phyloP scores from a whole-genome alignment of 2,888 invertebrate genomes.

The Lasioglossum morio region DNA sequence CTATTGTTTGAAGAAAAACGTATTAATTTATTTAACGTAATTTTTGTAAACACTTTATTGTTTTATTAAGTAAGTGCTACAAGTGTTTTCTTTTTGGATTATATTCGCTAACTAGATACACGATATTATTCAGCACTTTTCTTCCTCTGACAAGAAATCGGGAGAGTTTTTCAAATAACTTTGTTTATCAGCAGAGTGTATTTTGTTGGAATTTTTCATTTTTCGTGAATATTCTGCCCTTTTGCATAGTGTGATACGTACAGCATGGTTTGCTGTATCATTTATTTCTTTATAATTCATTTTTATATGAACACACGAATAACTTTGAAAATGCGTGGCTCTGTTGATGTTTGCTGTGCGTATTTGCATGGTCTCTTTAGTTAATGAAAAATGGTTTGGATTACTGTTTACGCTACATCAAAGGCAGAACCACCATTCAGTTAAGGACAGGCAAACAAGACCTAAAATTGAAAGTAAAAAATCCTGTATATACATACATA shows the following conservation, averaged over 20 bases:
- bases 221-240: background rate
- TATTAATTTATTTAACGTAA: too few relatives aligned
- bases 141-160: background rate
- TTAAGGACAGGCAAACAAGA: background rate
- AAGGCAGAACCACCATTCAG: background rate
- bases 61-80: background rate
- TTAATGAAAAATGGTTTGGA: conserved; percentile 2
- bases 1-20: too few relatives aligned
- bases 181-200: background rate
- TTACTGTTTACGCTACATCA: background rate
- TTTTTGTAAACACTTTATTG: background rate
- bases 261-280: background rate
- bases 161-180: background rate
- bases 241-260: background rate
- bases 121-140: background rate
- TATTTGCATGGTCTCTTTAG: conserved; percentile 6
- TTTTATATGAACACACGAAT: background rate
- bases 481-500: too few relatives aligned
- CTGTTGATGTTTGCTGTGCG: background rate
- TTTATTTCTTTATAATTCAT: background rate
- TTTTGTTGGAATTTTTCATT: background rate
- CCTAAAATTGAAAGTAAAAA: background rate
- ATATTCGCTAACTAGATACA: background rate
- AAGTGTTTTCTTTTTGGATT: background rate
- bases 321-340: background rate